Base-by-base conservation (phyloP, 2,888 invertebrate genomes). In the Allygus modestus region DNA sequence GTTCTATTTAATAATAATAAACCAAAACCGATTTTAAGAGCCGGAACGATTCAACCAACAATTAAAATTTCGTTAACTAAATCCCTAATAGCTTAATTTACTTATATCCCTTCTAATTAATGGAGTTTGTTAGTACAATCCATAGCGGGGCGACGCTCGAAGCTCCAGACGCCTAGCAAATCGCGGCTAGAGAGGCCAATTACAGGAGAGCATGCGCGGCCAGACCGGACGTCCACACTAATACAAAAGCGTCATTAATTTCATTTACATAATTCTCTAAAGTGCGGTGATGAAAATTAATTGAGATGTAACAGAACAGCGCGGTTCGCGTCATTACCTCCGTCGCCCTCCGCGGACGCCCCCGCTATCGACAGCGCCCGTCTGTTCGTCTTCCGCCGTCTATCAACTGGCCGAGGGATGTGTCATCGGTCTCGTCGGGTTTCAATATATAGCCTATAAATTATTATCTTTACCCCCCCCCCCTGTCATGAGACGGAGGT, bases 201-300 rank as follows among this genome's bases (percentile, higher is more conserved):
- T 71, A 71, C 37, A 71, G 20, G n/a, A 4, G 11, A 33, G 69
- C 69, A 33, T 33, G 20, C 41, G 37, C 41, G 41, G 4, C 12
- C 73, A 9, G 75, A 51, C 75, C 75, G 75, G 75, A 77, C 75
- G 75, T 28, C 73, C 73, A 28, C 75, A 12, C 75, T 77, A 46
- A 77, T 77, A 77, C 75, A 46, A 46, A 77, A 51, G 75, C 75
- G 75, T 77, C 75, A 77, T 77, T 77, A 77, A 77, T 77, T 77
- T 77, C 75, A 77, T 77, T 77, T 77, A 77, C 75, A 77, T 77
- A 77, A 77, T 77, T 77, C 46, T 46, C 46, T 46, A 77, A 77
- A 77, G 75, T 51, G 75, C 75, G 75, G 75, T 23, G 75, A 77
- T 77, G 75, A 77, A 77, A 77, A 77, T 77, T 77, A 77, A 77